Evolutionary conservation across 2,888 invertebrate genomes (phyloP), one percentile per base, ranked within the genome.

Genomic region (Maniola hyperantus): DNA sequence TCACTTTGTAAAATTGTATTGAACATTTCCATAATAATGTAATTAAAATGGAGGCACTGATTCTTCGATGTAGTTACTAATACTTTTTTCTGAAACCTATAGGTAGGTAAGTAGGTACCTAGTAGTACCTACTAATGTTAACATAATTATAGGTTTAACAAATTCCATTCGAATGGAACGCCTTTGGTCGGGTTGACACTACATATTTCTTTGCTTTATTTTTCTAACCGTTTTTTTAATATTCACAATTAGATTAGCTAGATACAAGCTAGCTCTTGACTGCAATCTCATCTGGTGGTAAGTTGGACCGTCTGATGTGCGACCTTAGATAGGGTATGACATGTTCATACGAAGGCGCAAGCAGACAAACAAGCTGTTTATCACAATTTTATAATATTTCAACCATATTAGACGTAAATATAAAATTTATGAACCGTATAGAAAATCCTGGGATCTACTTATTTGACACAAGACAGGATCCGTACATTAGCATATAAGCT

Each of bases 401-500:
- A n/a, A n/a, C n/a, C n/a, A n/a, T n/a, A 26, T 26, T 26, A 26
- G n/a, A n/a, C n/a, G 1, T 58, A 58, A 44, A 6, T 26, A 26
- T 58, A 20, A 44, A 58, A 44, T 20, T 58, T 20, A 44, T 20
- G n/a, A 58, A 58, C 51, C 13, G 26, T 13, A 13, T 26, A 42
- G 26, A 26, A 57, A 58, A 58, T 58, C 58, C 44, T 57, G 36
- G 15, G 34, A 6, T 33, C 57, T 42, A 20, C 57, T 44, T 58
- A 8, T 26, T 26, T 33, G 20, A 46, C 33, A 34, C 48, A 58
- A 51, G n/a, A 65, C 58, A 50, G 39, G 60, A 34, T 44, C 15
- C 18, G 15, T 48, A 42, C 60, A 53, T 65, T 65, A 65, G 42
- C 53, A 42, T 65, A 53, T 65, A 53, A 65, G 59, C 60, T 60